phyloP scores from a whole-genome alignment of 2,113 vertebrate genomes.

The Todiramphus chloris region DNA sequence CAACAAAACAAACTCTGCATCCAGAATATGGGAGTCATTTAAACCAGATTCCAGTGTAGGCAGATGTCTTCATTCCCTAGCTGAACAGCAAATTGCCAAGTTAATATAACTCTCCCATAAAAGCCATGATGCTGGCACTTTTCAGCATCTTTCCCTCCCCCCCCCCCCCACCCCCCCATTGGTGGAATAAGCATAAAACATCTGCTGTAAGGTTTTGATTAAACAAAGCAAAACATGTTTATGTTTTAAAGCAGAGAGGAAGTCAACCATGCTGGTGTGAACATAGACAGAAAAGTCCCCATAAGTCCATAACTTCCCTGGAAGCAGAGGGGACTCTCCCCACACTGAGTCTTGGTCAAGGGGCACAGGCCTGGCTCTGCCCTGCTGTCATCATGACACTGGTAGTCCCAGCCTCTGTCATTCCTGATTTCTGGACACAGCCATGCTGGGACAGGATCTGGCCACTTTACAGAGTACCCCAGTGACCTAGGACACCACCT shows the following conservation, averaged over 20 bases:
- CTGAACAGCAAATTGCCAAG: background rate
- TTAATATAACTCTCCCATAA: conserved; percentile 36
- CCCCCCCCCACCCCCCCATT: background rate
- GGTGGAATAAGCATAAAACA: conserved; percentile 27
- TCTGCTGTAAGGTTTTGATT: background rate
- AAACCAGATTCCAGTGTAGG: background rate
- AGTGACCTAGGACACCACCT: background rate
- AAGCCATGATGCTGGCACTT: background rate
- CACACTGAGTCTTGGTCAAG: background rate
- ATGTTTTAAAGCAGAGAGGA: background rate
- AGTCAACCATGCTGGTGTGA: background rate
- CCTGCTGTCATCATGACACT: background rate
- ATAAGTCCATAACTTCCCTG: background rate
- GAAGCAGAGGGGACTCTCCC: background rate
- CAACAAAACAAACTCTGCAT: background rate
- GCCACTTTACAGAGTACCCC: background rate
- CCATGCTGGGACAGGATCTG: background rate
- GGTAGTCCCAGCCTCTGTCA: background rate
- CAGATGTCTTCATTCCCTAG: background rate
- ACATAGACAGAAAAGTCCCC: background rate
- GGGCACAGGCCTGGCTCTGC: background rate
- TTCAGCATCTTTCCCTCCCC: background rate
- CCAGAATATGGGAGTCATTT: background rate
- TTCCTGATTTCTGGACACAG: background rate
- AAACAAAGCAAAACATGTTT: conserved; percentile 20